Conservation (phyloP, 2,888 invertebrate species). For the Lordiphosa fenestrarum region DNA sequence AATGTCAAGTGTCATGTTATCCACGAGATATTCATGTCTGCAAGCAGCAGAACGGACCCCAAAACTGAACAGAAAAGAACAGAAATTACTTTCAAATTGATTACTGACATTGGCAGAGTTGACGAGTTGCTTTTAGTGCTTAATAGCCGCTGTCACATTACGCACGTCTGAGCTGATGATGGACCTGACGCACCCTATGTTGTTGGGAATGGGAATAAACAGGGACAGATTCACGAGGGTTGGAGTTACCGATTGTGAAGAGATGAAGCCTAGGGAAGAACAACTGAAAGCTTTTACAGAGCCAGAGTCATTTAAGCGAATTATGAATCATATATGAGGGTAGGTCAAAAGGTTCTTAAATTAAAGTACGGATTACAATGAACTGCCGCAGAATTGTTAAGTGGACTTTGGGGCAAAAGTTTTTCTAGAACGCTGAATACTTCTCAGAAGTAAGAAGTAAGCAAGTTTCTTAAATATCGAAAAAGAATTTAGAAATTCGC, state of each 20-base stretch:
- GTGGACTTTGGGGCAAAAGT: no score
- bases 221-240: neutral
- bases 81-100: conserved; percentile 64
- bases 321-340: no score
- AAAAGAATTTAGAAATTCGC: no score
- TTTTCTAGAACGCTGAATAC: no score
- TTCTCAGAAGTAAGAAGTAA: no score
- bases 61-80: conserved; percentile 1
- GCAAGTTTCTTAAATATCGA: no score
- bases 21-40: conserved; percentile 51
- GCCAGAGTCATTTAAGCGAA: no score
- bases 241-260: neutral
- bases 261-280: neutral
- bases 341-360: no score
- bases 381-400: no score
- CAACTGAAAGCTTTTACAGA: no score
- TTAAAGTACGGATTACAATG: no score
- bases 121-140: conserved; percentile 61
- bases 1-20: conserved; percentile 73
- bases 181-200: conserved; percentile 15
- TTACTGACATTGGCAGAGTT: conserved; percentile 53
- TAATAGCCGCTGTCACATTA: conserved; percentile 61
- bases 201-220: neutral
- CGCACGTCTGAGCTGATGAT: conserved; percentile 17
- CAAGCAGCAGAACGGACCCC: conserved; percentile 20